Evolutionary conservation across 2,113 vertebrate species (phyloP), one percentile per base, ranked within the genome.

Genomic region (Jaculus jaculus): DNA sequence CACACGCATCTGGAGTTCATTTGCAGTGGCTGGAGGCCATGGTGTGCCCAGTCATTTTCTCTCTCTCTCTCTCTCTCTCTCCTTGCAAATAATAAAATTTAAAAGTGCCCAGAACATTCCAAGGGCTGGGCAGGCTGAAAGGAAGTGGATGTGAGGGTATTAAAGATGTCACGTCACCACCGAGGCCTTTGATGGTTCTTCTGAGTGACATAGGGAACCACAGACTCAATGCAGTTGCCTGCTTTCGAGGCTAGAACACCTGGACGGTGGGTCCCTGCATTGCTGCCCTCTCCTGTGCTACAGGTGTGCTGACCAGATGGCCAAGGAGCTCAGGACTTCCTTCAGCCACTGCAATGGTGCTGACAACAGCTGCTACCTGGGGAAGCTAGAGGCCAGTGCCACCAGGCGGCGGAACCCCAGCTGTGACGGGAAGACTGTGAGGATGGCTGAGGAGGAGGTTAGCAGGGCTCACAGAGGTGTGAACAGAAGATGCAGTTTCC

Each of bases 401-500:
- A 94, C 97, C 30, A 96, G 93, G 92, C 96, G 99, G 94, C 98
- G 98, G 94, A 95, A 97, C 82, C 98, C 96, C 92, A 98, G 98
- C 85, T 98, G 97, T 20, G 89, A 97, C 26, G 94, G 75, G 78
- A 97, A 96, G 65, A 94, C 94, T 37, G 95, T 95, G 32, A 98
- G 98, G 95, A 93, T 96, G 1, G 93, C 98, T 39, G 94, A 95
- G 95, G 98, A 99, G 94, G 98, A 99, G 99, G 99, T 99, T 98
- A 94, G 96, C 37, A 26, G 77, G 26, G 51, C 69, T 71, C 39
- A 60, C 28, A 66, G 78, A 85, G 17, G 72, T 54, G 28, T 60
- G 9, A 9, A 61, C 39, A 39, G 8, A 72, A 74, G 32, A 42
- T 1, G 15, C 9, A 24, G 60, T 34, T 39, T 63, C n/a, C 6